Conservation (phyloP, 2,888 invertebrate species). For the Camponotus fellah region DNA sequence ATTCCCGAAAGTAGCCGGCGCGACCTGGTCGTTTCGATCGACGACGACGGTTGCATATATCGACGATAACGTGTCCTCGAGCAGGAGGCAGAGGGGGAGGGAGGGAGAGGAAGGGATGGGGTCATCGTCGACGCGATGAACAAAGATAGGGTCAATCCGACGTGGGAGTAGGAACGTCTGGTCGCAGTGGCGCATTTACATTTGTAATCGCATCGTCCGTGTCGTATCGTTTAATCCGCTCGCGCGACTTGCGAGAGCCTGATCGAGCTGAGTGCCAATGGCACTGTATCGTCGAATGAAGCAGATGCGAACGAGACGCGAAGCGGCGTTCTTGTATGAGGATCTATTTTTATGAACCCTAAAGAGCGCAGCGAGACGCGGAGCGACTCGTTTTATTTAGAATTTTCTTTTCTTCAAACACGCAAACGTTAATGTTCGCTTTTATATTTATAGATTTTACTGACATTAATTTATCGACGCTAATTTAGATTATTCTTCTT, state of each 20-base stretch:
- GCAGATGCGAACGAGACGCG: constrained; percentile 4
- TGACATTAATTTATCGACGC: neutral
- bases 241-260: constrained; percentile 58
- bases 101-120: neutral
- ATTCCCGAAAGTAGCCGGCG: constrained; percentile 49
- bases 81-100: neutral
- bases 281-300: constrained; percentile 24
- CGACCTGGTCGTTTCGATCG: constrained; percentile 30
- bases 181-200: constrained; percentile 74
- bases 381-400: neutral
- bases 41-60: constrained; percentile 23
- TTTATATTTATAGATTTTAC: neutral
- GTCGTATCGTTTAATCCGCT: constrained; percentile 58
- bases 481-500: neutral
- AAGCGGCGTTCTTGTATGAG: neutral
- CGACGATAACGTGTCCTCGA: neutral
- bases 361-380: neutral
- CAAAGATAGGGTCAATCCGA: constrained; percentile 76
- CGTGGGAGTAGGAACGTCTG: constrained; percentile 73
- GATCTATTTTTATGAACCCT: constrained; percentile 27
- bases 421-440: neutral
- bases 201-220: constrained; percentile 70
- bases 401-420: neutral
- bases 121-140: constrained; percentile 68
- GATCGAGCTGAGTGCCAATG: constrained; percentile 27